Conservation (phyloP, 1,140 invertebrate species). For the Bombus impatiens region DNA sequence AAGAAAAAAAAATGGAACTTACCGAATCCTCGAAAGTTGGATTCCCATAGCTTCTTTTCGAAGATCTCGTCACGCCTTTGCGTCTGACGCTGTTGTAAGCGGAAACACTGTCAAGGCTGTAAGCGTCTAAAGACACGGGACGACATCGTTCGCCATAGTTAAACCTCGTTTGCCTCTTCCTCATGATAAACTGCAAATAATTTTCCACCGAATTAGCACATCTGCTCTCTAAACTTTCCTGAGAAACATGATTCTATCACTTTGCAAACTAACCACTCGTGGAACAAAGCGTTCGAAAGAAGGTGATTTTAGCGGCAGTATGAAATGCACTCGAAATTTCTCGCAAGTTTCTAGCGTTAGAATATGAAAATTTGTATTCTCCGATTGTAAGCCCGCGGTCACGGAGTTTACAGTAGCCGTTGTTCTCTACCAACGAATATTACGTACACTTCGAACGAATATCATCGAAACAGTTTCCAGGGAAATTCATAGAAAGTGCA, state of each 20-base stretch:
- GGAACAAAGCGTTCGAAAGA: not conserved
- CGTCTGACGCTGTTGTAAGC: constrained; percentile 90
- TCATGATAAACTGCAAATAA: constrained; percentile 85
- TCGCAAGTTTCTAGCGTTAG: too few relatives aligned
- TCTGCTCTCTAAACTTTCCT: too few relatives aligned
- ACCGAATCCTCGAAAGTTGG: constrained; percentile 96
- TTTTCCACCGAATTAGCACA: constrained; percentile 24
- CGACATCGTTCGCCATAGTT: constrained; percentile 93
- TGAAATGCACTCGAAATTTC: not conserved
- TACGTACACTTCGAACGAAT: too few relatives aligned
- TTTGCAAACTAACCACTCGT: not conserved
- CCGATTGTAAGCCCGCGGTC: too few relatives aligned
- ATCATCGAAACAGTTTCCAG: too few relatives aligned
- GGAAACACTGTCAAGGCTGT: constrained; percentile 94
- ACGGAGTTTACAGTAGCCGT: not conserved
- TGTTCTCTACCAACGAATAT: too few relatives aligned
- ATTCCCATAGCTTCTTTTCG: constrained; percentile 95
- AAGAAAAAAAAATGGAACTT: constrained; percentile 67
- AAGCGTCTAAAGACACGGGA: constrained; percentile 93
- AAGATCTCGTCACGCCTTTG: constrained; percentile 87
- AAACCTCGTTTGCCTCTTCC: constrained; percentile 86
- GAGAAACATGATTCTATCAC: not conserved
- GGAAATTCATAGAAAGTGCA: not conserved
- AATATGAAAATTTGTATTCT: too few relatives aligned
- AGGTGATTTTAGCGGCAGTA: not conserved